A percentile compares a stretch with the other conserved stretches of the same genome.
Conservation (phyloP, 2,888 invertebrate species). For the Sarcophaga carnaria region DNA sequence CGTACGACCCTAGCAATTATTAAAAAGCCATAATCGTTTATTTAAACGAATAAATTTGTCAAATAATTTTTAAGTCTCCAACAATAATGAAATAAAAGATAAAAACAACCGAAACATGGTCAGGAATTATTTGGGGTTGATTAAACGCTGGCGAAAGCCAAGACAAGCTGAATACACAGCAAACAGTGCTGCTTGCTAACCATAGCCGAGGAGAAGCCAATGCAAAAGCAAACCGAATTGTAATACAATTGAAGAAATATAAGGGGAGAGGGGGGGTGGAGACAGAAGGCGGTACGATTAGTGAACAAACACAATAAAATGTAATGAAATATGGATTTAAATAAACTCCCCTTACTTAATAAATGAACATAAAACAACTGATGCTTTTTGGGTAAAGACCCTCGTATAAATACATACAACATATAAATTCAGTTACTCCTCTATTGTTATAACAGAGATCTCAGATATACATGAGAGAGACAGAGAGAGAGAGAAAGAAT, state of each 20-base stretch:
- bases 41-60: conserved; percentile 41
- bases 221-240: neutral
- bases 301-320: conserved; percentile 26
- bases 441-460: neutral
- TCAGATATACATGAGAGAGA: neutral
- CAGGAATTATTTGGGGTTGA: conserved; percentile 13
- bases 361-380: neutral
- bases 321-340: conserved; percentile 41
- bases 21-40: conserved; percentile 29
- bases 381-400: neutral
- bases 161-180: neutral
- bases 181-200: no score
- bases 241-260: neutral
- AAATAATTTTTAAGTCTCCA: conserved; percentile 33
- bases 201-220: neutral
- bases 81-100: conserved; percentile 21
- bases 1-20: neutral
- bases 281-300: conserved; percentile 10
- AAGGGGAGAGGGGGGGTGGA: neutral
- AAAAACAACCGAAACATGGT: neutral
- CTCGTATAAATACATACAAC: neutral
- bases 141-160: neutral
- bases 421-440: conserved; percentile 12
- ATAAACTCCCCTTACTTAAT: conserved; percentile 2
- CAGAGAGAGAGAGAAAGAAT: neutral